Evolutionary conservation across 2,888 invertebrate genomes (phyloP).

Genomic region (Strigamia transsilvanica): DNA sequence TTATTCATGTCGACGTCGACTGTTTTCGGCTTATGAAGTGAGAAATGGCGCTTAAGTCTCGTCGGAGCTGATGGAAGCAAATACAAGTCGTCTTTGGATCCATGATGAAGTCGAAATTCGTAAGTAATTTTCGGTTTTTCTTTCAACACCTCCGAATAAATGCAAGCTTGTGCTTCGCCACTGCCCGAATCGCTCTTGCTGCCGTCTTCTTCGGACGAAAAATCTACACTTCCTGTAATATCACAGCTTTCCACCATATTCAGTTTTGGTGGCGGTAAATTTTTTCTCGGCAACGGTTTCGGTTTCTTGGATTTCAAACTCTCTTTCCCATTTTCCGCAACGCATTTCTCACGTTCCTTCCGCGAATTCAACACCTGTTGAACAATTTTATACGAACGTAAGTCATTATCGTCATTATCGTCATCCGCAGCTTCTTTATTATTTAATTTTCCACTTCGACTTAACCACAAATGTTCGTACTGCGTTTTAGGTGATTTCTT

Average conservation of each 20-base stretch:
- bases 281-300: conserved; percentile 39
- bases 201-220: neutral
- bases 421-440: neutral
- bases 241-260: neutral
- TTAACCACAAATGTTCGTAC: conserved; percentile 46
- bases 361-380: conserved; percentile 33
- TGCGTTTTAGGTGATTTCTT: neutral
- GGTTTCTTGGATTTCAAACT: neutral
- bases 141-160: conserved; percentile 42
- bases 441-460: conserved; percentile 12
- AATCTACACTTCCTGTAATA: neutral
- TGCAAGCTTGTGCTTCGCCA: neutral
- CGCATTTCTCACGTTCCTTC: neutral
- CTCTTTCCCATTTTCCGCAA: neutral
- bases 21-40: neutral
- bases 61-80: neutral
- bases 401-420: neutral
- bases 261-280: conserved; percentile 8
- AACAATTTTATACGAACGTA: conserved; percentile 34
- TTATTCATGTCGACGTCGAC: neutral
- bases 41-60: conserved; percentile 31
- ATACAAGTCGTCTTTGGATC: conserved; percentile 49
- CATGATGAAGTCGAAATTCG: neutral
- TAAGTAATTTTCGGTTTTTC: conserved; percentile 31
- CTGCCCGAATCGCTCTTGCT: neutral